Base-by-base conservation (phyloP, 1,140 invertebrate species). In the Cotesia chilonis region DNA sequence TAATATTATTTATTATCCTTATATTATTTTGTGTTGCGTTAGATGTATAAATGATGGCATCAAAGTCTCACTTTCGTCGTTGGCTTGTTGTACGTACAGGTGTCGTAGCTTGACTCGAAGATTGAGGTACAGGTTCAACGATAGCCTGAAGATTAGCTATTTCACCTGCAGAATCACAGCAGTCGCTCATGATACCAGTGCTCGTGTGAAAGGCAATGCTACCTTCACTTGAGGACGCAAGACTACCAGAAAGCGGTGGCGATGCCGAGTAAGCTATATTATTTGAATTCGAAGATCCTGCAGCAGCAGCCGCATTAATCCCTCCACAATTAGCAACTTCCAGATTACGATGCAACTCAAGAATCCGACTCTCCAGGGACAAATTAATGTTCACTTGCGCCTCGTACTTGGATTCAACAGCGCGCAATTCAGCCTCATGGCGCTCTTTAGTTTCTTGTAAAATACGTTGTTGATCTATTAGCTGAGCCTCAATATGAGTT, bases 331-430 rank as follows among this genome's bases (percentile, higher is more conserved):
- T 85, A 10, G 81, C 81, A 10, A 81, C 80, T 17, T 89, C 88
- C 6, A 90, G 76, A 63, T 87, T 89, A 74, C 90, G 87, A 28
- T 88, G 86, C 54, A 92, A 80, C 78, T 93, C 91, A 63, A 93
- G 84, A 4, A 92, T 90, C 70, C 91, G 89, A 52, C 90, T 89
- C 77, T 94, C 92, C 68, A 92, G 84, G 51, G 90, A 87, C 70
- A 91, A 86, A 81, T 92, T 92, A 37, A 93, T 91, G 36, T 89
- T 87, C 76, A 91, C 88, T 75, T 93, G 90, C 4, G 90, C 89
- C 65, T 89, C 87, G 80, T 94, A 94, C 80, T 94, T 94, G 57
- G 91, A 92, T 77, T 92, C 92, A 1, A 93, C 86, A 3, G 92
- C 89, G 81, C 90, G 82, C 47, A 89, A 78, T 68, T 88, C 86